Percentiles rank a stretch among this genome's conserved stretches.
Conservation (phyloP, 1,140 invertebrate genomes). For the Gryon sp. region DNA sequence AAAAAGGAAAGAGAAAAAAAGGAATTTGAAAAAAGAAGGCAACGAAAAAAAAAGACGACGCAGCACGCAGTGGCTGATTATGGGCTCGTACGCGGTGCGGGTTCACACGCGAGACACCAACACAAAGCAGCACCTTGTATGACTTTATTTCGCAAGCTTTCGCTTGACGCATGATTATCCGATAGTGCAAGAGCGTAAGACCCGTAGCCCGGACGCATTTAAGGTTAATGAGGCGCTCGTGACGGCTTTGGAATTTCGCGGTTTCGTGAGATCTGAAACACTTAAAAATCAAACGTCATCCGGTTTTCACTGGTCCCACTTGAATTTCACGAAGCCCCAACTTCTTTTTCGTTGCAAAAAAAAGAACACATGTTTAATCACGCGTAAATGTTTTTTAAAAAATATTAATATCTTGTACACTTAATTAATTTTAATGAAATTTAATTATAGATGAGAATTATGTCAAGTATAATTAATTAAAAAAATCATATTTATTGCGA, state of each 20-base stretch:
- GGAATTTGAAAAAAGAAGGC: neutral
- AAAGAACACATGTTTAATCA: neutral
- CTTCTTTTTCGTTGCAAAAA: constrained; percentile 4
- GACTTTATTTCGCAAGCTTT: constrained; percentile 69
- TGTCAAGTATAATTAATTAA: no score
- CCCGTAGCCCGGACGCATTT: constrained; percentile 40
- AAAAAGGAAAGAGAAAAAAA: constrained; percentile 14
- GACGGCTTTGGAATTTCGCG: constrained; percentile 35
- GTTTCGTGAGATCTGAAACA: constrained; percentile 36
- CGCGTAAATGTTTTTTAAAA: neutral
- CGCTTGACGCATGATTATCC: constrained; percentile 60
- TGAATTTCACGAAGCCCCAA: constrained; percentile 16
- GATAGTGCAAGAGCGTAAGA: constrained; percentile 57
- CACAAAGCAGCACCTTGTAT: constrained; percentile 45
- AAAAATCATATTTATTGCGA: no score
- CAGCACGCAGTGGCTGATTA: constrained; percentile 48
- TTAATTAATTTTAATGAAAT: no score
- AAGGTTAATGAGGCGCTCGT: constrained; percentile 50
- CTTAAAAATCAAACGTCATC: constrained; percentile 37
- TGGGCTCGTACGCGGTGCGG: constrained; percentile 41
- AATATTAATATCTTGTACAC: no score
- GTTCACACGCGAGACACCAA: constrained; percentile 41
- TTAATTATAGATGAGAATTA: no score
- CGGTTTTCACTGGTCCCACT: constrained; percentile 32
- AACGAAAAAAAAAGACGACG: constrained; percentile 10